These are phyloP conservation scores for Merluccius polli DNA, from an alignment of 2,797 vertebrate species.

Conservation along the genomic window DNA sequence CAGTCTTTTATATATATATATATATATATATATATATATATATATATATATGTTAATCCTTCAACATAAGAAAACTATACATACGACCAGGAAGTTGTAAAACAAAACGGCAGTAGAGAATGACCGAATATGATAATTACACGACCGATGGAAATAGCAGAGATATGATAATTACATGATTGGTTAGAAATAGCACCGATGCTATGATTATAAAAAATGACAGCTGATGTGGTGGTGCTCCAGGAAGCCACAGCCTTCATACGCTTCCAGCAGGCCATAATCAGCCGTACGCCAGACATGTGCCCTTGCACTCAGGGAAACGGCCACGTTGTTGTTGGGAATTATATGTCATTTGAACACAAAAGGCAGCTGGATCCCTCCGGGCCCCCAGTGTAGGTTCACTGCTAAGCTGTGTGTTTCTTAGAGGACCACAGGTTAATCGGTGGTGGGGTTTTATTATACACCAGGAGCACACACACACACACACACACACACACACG, in stretches of 20 bases:
- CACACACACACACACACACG: neutral
- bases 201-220: slow-evolving; percentile 72
- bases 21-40: neutral
- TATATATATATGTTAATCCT: neutral
- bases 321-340: slow-evolving; percentile 70
- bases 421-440: slow-evolving; percentile 65
- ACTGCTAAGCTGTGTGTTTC: slow-evolving; percentile 65
- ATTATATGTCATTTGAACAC: slow-evolving; percentile 75
- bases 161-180: slow-evolving; percentile 71
- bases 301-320: slow-evolving; percentile 68
- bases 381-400: slow-evolving; percentile 65
- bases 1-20: slow-evolving; percentile 10
- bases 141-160: slow-evolving; percentile 68
- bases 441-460: slow-evolving; percentile 57
- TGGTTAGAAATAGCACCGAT: slow-evolving; percentile 68
- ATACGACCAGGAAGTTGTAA: slow-evolving; percentile 14
- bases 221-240: slow-evolving; percentile 73
- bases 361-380: slow-evolving; percentile 62
- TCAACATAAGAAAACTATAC: neutral
- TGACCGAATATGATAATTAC: slow-evolving; percentile 59
- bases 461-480: slow-evolving; percentile 31
- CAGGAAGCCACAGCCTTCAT: slow-evolving; percentile 72
- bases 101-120: slow-evolving; percentile 38
- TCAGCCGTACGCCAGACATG: slow-evolving; percentile 70
- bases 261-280: slow-evolving; percentile 70